Base-by-base conservation (phyloP, 2,888 invertebrate species). In the Hypomecis punctinalis region DNA sequence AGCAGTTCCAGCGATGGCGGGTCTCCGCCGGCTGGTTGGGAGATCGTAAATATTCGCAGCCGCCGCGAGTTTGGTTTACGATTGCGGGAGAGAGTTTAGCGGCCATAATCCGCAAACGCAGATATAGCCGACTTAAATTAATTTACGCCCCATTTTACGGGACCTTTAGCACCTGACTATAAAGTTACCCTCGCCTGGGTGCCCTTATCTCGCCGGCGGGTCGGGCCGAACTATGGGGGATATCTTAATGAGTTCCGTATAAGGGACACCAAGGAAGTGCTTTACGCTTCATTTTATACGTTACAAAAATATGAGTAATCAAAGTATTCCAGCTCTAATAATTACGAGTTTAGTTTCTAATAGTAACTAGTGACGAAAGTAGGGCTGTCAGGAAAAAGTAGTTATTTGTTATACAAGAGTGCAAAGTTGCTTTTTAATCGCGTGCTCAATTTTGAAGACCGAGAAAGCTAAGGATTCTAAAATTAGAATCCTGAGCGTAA, bases 11-110 rank as follows among this genome's bases (percentile, higher is more conserved):
- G 54, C 33, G 42, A 37, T 40, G 51, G 60, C 11, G 62, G 78
- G 48, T 73, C 75, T 61, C 39, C 4, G 13, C 61, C 55, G 36
- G 49, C 52, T 78, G 75, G 84, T 65, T 58, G 53, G 55, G 59
- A 56, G 48, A 57, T 76, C 81, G 76, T 84, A 84, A 84, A 85
- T 84, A 79, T 76, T 71, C 66, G 54, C 70, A 76, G 77, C 77
- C 79, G 37, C 65, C 56, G 75, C 70, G 58, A 64, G 62, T 68
- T 70, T 69, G 76, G 76, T 80, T 81, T 81, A 82, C 77, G 78
- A 80, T 76, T 79, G 80, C 61, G 75, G 75, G 60, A 5, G 69
- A 63, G 65, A 76, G 66, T 74, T 73, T 69, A 71, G 69, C 73
- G 74, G 71, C 61, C 49, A 61, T 61, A 61, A 66, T 66, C 65